Conservation (phyloP, 2,113 vertebrate species). For the Brachyistius frenatus region DNA sequence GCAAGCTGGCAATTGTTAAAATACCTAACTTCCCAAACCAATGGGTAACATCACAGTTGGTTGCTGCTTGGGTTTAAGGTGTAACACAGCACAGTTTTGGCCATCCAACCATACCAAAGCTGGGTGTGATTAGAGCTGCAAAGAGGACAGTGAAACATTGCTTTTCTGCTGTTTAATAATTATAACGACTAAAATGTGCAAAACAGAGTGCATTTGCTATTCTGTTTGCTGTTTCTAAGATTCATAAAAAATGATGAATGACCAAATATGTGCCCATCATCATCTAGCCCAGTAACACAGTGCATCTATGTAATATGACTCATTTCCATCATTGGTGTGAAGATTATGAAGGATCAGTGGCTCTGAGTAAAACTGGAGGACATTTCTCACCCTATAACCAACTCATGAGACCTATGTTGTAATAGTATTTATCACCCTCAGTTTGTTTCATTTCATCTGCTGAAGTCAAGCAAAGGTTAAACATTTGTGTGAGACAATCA, state of each 20-base stretch:
- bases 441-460: slow-evolving; percentile 36
- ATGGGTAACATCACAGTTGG: too few species aligned
- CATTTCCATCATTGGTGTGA: not conserved
- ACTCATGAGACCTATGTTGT: slow-evolving; percentile 14
- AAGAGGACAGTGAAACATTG: slow-evolving; percentile 1
- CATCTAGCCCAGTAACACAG: not conserved
- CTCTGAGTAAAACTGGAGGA: slow-evolving; percentile 1
- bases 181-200: not conserved
- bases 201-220: not conserved
- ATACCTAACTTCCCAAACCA: too few species aligned
- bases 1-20: too few species aligned
- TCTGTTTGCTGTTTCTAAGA: not conserved
- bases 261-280: not conserved
- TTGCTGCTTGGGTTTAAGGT: not conserved
- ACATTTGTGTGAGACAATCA: slow-evolving; percentile 27
- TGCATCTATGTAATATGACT: slow-evolving; percentile 14
- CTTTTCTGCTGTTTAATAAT: not conserved
- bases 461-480: slow-evolving; percentile 32
- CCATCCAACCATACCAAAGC: too few species aligned
- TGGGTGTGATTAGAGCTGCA: not conserved
- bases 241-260: slow-evolving; percentile 35
- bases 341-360: slow-evolving; percentile 15
- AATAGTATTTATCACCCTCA: slow-evolving; percentile 22
- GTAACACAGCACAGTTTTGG: not conserved
- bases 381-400: not conserved